Percentiles rank a stretch among this genome's conserved stretches.
Evolutionary conservation across 2,888 invertebrate genomes (phyloP).

Genomic region (Nomada fabriciana): DNA sequence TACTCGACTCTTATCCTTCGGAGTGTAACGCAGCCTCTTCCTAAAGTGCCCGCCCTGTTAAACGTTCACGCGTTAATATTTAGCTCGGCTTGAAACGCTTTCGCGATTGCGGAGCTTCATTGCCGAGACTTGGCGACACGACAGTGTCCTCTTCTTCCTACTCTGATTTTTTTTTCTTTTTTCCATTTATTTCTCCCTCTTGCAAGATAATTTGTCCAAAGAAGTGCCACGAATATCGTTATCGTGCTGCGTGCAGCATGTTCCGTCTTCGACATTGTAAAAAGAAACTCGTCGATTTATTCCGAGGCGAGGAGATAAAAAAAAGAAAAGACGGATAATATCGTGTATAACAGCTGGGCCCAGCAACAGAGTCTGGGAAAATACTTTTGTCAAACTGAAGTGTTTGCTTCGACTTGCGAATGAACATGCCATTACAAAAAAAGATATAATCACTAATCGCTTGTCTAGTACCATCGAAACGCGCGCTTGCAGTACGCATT

Average conservation of each 20-base stretch:
- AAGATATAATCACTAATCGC: slow-evolving; percentile 29
- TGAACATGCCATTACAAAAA: neutral
- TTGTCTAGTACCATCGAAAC: slow-evolving; percentile 31
- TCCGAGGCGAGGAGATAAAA: neutral
- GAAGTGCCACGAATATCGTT: neutral
- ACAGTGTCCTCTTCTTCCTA: slow-evolving; percentile 36
- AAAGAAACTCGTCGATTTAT: slow-evolving; percentile 12
- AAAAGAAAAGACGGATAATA: neutral
- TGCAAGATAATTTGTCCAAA: slow-evolving; percentile 11
- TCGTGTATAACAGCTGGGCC: no score
- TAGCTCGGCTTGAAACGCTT: slow-evolving; percentile 64
- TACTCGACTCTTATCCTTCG: neutral
- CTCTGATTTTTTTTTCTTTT: slow-evolving; percentile 21
- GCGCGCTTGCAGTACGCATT: slow-evolving; percentile 26
- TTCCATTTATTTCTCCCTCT: neutral
- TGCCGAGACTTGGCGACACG: slow-evolving; percentile 58
- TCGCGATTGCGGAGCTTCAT: slow-evolving; percentile 58
- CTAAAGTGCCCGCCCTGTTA: slow-evolving; percentile 20
- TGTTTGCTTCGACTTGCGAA: slow-evolving; percentile 2
- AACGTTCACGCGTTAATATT: slow-evolving; percentile 53
- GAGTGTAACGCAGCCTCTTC: neutral
- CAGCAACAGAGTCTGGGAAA: neutral
- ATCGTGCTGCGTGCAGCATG: neutral
- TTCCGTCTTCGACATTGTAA: neutral
- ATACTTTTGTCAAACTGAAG: neutral